Evolutionary conservation across 1,140 invertebrate genomes (phyloP).

Genomic region (Drosophila bocqueti): DNA sequence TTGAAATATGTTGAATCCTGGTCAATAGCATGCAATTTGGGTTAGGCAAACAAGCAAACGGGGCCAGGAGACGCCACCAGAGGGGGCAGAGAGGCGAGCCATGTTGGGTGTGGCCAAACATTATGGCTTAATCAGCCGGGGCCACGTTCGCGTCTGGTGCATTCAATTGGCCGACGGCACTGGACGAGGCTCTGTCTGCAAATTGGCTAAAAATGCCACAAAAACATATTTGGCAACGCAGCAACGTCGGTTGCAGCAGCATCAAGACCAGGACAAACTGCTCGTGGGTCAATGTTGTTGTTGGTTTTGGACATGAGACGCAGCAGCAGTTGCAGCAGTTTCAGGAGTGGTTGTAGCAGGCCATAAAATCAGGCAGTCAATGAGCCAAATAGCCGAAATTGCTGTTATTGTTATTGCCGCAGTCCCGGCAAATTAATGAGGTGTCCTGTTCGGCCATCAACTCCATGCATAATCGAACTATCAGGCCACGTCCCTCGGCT

Average conservation of each 20-base stretch:
- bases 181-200: constrained; percentile 46
- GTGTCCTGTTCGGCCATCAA: constrained; percentile 62
- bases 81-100: background rate
- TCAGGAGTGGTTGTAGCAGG: constrained; percentile 12
- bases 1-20: constrained; percentile 70
- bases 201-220: constrained; percentile 82
- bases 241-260: constrained; percentile 27
- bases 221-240: constrained; percentile 76
- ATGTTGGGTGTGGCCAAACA: constrained; percentile 57
- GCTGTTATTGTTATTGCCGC: constrained; percentile 77
- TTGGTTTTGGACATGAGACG: constrained; percentile 64
- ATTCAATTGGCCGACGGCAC: constrained; percentile 63
- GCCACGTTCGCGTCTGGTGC: constrained; percentile 58
- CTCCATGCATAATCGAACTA: constrained; percentile 33
- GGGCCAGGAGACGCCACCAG: constrained; percentile 5
- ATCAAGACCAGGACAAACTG: constrained; percentile 40
- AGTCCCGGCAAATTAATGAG: constrained; percentile 74
- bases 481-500: constrained; percentile 15
- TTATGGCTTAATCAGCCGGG: constrained; percentile 75
- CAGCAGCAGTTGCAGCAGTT: background rate
- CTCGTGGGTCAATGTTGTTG: constrained; percentile 74
- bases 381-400: constrained; percentile 76
- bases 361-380: constrained; percentile 80
- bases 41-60: constrained; percentile 73
- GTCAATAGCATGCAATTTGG: constrained; percentile 79